These are phyloP conservation scores for Cactoblastis cactorum DNA, from an alignment of 2,888 invertebrate genomes.

Conservation along the genomic window DNA sequence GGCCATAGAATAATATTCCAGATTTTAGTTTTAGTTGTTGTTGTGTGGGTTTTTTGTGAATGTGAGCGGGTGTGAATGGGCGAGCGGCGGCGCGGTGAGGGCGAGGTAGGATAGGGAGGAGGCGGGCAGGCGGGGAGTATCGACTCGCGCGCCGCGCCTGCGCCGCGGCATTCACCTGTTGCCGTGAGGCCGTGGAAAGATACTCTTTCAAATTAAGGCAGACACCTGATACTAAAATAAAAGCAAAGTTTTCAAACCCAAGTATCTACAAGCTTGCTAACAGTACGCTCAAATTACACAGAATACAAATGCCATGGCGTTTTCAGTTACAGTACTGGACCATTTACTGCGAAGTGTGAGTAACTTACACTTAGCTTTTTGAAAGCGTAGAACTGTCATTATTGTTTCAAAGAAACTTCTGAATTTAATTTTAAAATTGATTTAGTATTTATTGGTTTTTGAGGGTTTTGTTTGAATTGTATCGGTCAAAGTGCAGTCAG, in stretches of 20 bases:
- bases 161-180: constrained; percentile 69
- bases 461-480: too few species aligned
- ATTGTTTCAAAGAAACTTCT: too few species aligned
- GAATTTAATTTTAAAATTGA: too few species aligned
- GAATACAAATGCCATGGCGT: background rate
- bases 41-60: constrained; percentile 22
- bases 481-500: too few species aligned
- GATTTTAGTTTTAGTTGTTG: constrained; percentile 26
- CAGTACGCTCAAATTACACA: constrained; percentile 1
- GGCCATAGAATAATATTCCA: constrained; percentile 20
- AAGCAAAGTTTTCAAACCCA: constrained; percentile 46
- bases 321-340: background rate
- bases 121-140: constrained; percentile 51
- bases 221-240: constrained; percentile 72
- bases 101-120: constrained; percentile 31
- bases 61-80: constrained; percentile 72
- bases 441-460: too few species aligned
- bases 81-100: too few species aligned
- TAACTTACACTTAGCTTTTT: too few species aligned
- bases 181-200: constrained; percentile 73
- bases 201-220: constrained; percentile 73
- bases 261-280: constrained; percentile 25
- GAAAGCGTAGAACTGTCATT: too few species aligned
- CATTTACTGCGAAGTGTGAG: background rate
- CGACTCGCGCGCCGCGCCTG: constrained; percentile 72